A percentile compares a stretch with the other conserved stretches of the same genome.
These are phyloP conservation scores for Mycteria americana DNA, from an alignment of 2,797 vertebrate genomes.

Conservation along the genomic window DNA sequence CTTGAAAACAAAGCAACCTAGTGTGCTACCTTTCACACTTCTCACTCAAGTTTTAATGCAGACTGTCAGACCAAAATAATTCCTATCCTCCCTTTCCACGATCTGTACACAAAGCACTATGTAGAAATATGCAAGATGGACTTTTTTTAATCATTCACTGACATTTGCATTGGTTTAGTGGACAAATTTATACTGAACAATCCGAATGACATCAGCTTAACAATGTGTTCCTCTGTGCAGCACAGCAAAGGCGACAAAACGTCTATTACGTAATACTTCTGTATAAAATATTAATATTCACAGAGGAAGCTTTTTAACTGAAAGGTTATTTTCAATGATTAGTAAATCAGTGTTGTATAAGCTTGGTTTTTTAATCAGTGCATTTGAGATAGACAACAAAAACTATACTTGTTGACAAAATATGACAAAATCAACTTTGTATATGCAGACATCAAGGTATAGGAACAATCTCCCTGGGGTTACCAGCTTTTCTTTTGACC, in stretches of 20 bases:
- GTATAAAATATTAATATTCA: slow-evolving; percentile 37
- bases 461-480: background rate
- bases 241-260: slow-evolving; percentile 36
- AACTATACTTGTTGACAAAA: background rate
- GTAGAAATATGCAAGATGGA: background rate
- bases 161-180: background rate
- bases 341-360: background rate
- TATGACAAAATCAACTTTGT: background rate
- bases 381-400: background rate
- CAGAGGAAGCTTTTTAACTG: background rate
- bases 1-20: background rate
- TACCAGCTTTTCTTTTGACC: background rate
- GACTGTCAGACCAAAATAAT: background rate
- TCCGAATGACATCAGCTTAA: background rate
- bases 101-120: background rate
- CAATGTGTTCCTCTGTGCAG: background rate
- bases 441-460: background rate
- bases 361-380: background rate
- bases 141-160: background rate
- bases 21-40: background rate
- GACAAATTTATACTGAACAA: background rate
- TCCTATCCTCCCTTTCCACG: background rate
- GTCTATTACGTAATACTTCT: slow-evolving; percentile 29
- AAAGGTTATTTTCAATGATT: slow-evolving; percentile 36
- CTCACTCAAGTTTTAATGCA: background rate